Conservation (phyloP, 2,888 invertebrate species). For the Chironomus riparius region DNA sequence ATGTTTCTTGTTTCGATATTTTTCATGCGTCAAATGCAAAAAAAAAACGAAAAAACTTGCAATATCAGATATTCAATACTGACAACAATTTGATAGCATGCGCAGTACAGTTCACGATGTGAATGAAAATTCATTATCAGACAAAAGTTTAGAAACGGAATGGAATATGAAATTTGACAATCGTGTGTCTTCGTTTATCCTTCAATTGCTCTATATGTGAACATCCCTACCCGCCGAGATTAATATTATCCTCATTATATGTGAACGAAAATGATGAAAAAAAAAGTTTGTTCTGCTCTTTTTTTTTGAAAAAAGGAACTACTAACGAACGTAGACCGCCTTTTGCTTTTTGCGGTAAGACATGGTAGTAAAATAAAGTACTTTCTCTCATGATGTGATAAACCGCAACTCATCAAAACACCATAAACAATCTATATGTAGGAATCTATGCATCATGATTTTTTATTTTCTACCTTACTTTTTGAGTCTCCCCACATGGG, state of each 20-base stretch:
- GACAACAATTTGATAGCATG: not conserved
- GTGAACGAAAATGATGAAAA: not conserved
- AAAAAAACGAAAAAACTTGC: not conserved
- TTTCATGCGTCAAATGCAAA: slow-evolving; percentile 14
- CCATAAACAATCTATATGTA: too few relatives aligned
- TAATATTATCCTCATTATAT: not conserved
- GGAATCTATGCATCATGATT: too few relatives aligned
- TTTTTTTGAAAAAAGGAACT: too few relatives aligned
- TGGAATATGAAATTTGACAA: not conserved
- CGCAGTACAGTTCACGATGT: not conserved
- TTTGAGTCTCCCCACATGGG: too few relatives aligned
- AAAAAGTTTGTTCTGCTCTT: not conserved
- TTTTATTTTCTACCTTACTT: too few relatives aligned
- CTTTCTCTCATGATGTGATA: too few relatives aligned
- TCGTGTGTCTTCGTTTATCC: not conserved
- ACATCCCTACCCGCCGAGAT: too few relatives aligned
- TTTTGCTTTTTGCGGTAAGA: too few relatives aligned
- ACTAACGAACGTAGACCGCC: too few relatives aligned
- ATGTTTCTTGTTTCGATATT: slow-evolving; percentile 4
- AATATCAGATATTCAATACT: slow-evolving; percentile 17
- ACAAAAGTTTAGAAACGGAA: not conserved
- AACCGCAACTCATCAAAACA: too few relatives aligned
- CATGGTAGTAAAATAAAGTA: too few relatives aligned
- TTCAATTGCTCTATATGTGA: too few relatives aligned
- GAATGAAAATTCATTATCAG: not conserved